Percentiles rank a stretch among this genome's conserved stretches.
These are phyloP conservation scores for Polyodon spathula DNA, from an alignment of 2,113 vertebrate species.

Conservation along the genomic window DNA sequence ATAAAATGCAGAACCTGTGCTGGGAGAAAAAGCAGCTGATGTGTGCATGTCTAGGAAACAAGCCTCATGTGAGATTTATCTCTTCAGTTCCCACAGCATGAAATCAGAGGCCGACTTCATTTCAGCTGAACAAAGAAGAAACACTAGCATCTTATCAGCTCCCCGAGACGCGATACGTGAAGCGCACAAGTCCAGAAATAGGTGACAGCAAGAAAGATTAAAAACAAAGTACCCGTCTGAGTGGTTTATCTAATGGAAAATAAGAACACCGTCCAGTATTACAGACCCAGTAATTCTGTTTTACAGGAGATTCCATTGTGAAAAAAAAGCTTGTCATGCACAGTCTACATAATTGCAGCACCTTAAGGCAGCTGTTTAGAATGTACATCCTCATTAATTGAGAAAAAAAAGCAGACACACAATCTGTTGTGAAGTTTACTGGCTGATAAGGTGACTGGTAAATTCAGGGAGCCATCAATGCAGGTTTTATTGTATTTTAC, in stretches of 20 bases:
- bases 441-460: no score
- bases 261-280: not conserved
- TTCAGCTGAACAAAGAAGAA: not conserved
- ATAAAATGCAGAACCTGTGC: not conserved
- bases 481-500: no score
- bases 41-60: not conserved
- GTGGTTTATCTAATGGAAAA: not conserved
- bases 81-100: not conserved
- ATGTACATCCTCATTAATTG: no score
- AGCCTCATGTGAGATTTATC: not conserved
- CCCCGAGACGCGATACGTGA: not conserved
- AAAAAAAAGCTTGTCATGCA: no score
- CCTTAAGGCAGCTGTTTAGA: no score
- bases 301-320: no score
- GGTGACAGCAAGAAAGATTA: not conserved
- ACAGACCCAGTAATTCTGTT: no score
- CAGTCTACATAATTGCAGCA: no score
- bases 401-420: no score
- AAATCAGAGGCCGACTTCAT: not conserved
- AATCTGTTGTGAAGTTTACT: no score
- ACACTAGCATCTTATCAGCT: not conserved
- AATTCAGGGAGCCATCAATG: no score
- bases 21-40: not conserved
- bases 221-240: not conserved
- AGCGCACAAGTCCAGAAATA: not conserved